Evolutionary conservation across 1,140 invertebrate species (phyloP), one percentile per base, ranked within the genome.

Genomic region (Aphelenchoides besseyi): DNA sequence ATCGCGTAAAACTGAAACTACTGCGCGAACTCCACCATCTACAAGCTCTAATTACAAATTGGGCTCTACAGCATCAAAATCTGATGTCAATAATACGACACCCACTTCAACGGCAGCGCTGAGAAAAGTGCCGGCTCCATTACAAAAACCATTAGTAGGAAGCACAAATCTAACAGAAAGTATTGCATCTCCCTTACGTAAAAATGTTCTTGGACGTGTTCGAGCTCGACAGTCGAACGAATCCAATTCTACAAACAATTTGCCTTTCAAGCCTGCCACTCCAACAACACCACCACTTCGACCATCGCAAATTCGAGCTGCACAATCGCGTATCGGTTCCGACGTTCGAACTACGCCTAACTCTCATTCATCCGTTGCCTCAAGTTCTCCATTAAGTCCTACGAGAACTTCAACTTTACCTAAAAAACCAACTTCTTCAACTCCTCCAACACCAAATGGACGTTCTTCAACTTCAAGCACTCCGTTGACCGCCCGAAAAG

Each of bases 161-260:
- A 23, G 12, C 12, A 5, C 55, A 23, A 5, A 5, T 8, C 55
- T 23, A 28, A 59, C 5, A 59, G 55, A 59, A 33, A 12, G 12
- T 28, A 5, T 18, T 8, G 55, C 55, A 8, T 59, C 55, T 59
- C 55, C 55, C 5, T 33, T 8, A 8, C 55, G 55, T 28, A 59
- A 18, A 23, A 5, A 59, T 8, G 55, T 18, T 8, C 5, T 59
- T 33, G 5, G 5, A 8, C 55, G 55, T 5, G 18, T 59, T 18
- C 55, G 55, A 8, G 55, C 55, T 8, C 55, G 55, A 5, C 55
- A 59, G 23, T 59, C 55, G 12, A 59, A 59, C 55, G 55, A 59
- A 29, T 33, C 55, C 18, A 59, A 5, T 59, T 12, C 41, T 12
- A 48, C 41, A 12, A 23, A 12, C 41, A 16, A 12, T 12, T 48